phyloP scores from a whole-genome alignment of 1,140 invertebrate species.

The Drosophila subpulchrella region DNA sequence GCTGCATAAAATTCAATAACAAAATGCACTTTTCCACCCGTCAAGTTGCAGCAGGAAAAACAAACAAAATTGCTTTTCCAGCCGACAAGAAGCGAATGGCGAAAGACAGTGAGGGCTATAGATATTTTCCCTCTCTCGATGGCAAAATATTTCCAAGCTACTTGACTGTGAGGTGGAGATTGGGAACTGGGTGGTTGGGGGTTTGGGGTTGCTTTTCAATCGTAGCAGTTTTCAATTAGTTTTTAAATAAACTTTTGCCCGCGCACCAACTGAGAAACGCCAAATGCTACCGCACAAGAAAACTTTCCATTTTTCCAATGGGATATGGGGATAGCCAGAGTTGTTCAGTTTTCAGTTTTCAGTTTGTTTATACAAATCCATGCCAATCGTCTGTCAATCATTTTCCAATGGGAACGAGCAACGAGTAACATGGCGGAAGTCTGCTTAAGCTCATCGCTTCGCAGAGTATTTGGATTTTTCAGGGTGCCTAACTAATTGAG shows the following conservation, averaged over 20 bases:
- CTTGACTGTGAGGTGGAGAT: constrained; percentile 35
- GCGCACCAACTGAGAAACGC: constrained; percentile 37
- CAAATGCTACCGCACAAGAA: constrained; percentile 41
- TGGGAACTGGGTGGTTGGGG: too few species aligned
- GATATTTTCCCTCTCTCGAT: constrained; percentile 34
- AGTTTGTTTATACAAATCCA: constrained; percentile 80
- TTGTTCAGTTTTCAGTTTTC: constrained; percentile 13
- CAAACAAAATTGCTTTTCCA: constrained; percentile 69
- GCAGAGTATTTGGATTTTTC: constrained; percentile 21
- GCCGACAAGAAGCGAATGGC: constrained; percentile 39
- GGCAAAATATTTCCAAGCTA: constrained; percentile 61
- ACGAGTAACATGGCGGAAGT: constrained; percentile 69
- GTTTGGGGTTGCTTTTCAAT: neutral
- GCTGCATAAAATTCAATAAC: constrained; percentile 73
- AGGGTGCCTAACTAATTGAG: constrained; percentile 68
- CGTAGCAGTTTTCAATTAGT: constrained; percentile 79
- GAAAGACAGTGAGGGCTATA: constrained; percentile 21
- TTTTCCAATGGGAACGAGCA: constrained; percentile 64
- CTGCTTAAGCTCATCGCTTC: constrained; percentile 74
- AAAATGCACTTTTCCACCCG: constrained; percentile 73
- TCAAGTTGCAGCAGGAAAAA: constrained; percentile 54
- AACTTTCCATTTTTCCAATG: constrained; percentile 74
- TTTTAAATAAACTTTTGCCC: constrained; percentile 76
- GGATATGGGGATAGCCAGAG: neutral
- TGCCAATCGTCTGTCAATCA: constrained; percentile 84